Conservation (phyloP, 1,140 invertebrate genomes). For the Phocides pigmalion region DNA sequence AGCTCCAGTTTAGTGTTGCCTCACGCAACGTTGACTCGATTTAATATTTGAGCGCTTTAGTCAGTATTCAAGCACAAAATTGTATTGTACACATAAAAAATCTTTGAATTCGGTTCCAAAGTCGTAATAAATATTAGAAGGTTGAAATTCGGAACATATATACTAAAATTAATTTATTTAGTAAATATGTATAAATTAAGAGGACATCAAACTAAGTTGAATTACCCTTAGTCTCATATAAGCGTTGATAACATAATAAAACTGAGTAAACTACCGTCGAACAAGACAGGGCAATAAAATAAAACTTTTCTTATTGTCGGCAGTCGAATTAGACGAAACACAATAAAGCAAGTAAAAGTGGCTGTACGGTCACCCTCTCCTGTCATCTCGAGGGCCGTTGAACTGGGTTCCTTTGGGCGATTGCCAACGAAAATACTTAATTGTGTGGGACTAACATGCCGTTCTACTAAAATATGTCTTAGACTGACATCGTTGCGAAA, state of each 20-base stretch:
- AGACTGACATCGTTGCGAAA: too few species aligned
- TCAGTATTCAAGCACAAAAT: too few species aligned
- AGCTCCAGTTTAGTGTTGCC: too few species aligned
- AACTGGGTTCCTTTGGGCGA: constrained; percentile 39
- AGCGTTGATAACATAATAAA: constrained; percentile 46
- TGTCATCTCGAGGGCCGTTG: constrained; percentile 26
- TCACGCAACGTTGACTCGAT: too few species aligned
- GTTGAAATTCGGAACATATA: too few species aligned
- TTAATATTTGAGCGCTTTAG: too few species aligned
- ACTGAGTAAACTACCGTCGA: constrained; percentile 42
- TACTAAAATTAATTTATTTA: too few species aligned
- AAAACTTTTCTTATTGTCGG: constrained; percentile 48
- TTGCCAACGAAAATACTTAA: constrained; percentile 34
- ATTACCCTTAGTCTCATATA: constrained; percentile 22
- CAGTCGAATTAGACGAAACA: constrained; percentile 47
- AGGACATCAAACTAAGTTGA: constrained; percentile 33
- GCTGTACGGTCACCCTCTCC: constrained; percentile 41
- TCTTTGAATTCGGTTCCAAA: too few species aligned
- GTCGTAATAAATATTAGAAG: too few species aligned
- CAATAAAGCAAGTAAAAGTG: constrained; percentile 48
- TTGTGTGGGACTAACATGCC: background rate
- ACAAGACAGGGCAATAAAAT: constrained; percentile 42
- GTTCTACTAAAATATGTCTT: background rate
- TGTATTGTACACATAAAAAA: too few species aligned
- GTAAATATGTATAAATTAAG: too few species aligned